Percentiles rank a stretch among this genome's conserved stretches.
phyloP scores from a whole-genome alignment of 2,888 invertebrate species.

The Drosophila flavopinicola region DNA sequence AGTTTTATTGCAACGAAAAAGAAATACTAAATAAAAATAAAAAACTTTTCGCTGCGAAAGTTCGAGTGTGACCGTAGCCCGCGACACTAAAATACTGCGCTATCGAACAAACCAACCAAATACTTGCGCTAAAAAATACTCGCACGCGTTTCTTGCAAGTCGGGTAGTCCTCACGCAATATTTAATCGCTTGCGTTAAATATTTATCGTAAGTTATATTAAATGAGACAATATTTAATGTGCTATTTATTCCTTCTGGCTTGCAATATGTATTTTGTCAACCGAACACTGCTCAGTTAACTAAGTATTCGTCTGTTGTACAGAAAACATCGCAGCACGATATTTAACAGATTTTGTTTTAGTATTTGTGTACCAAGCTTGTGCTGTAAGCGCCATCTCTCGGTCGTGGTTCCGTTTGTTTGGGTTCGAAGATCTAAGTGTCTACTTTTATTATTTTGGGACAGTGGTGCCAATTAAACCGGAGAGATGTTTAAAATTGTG shows the following conservation, averaged over 20 bases:
- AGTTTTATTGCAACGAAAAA: slow-evolving; percentile 34
- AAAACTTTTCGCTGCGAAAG: slow-evolving; percentile 56
- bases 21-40: slow-evolving; percentile 58
- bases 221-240: too few relatives aligned
- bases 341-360: neutral
- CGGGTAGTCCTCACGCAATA: neutral
- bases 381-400: neutral
- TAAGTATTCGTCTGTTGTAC: neutral
- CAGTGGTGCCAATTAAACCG: neutral
- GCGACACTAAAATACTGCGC: slow-evolving; percentile 38
- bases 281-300: neutral
- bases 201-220: neutral
- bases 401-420: neutral
- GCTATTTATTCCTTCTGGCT: too few relatives aligned
- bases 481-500: neutral
- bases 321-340: neutral
- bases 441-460: too few relatives aligned
- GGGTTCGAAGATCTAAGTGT: too few relatives aligned
- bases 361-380: neutral
- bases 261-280: too few relatives aligned
- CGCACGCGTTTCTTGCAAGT: neutral
- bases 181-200: too few relatives aligned
- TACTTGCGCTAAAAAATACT: slow-evolving; percentile 26
- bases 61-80: slow-evolving; percentile 42
- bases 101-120: neutral